A percentile compares a stretch with the other conserved stretches of the same genome.
These are phyloP conservation scores for Callosobruchus maculatus DNA, from an alignment of 2,888 invertebrate genomes.

Conservation along the genomic window DNA sequence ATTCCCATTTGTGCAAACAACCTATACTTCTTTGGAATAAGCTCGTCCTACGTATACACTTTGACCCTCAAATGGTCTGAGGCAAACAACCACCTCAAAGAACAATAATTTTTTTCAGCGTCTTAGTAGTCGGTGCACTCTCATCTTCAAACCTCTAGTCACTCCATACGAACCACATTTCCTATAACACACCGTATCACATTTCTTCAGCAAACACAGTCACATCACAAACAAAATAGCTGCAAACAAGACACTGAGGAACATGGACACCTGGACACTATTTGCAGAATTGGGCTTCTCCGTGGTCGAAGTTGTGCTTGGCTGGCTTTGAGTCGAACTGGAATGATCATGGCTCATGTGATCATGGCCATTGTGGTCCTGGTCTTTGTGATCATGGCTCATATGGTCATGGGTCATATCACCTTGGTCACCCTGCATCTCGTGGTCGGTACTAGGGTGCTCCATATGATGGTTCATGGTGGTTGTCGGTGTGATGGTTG, in stretches of 20 bases:
- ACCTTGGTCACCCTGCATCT: not conserved
- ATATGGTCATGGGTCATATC: conserved; percentile 1
- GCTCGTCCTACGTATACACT: too few relatives aligned
- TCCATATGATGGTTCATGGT: not conserved
- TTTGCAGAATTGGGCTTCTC: conserved; percentile 1
- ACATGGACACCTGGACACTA: not conserved
- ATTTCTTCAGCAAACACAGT: not conserved
- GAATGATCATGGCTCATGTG: conserved; percentile 6
- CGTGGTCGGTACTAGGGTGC: not conserved
- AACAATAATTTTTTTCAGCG: not conserved
- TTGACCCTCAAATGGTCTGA: too few relatives aligned
- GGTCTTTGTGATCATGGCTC: conserved; percentile 2
- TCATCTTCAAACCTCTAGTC: not conserved
- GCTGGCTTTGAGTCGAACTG: not conserved
- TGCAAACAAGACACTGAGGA: conserved; percentile 11
- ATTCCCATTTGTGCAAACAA: too few relatives aligned
- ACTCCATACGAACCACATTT: not conserved
- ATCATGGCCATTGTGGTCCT: conserved; percentile 4
- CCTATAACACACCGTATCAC: not conserved
- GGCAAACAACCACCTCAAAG: not conserved
- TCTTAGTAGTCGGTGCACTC: not conserved
- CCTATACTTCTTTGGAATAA: too few relatives aligned
- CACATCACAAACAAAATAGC: conserved; percentile 9
- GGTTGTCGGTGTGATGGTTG: not conserved
- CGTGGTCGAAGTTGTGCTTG: not conserved